Percentiles rank a stretch among this genome's conserved stretches.
Conservation (phyloP, 2,888 invertebrate genomes). For the Rhyacophila evoluta region DNA sequence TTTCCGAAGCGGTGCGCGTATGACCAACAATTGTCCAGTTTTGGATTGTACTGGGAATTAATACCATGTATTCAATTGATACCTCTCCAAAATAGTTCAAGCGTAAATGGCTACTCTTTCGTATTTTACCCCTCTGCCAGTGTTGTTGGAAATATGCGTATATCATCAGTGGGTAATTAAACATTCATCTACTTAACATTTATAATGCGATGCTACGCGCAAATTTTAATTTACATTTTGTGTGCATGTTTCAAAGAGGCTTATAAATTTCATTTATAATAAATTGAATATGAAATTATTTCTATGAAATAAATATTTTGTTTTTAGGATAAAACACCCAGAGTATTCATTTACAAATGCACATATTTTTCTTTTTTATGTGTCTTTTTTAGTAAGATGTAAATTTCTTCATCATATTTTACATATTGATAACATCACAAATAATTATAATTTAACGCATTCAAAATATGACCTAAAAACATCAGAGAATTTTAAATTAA, state of each 20-base stretch:
- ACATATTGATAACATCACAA: too few relatives aligned
- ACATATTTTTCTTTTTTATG: too few relatives aligned
- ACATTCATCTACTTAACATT: background rate
- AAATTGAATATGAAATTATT: too few relatives aligned
- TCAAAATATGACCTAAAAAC: too few relatives aligned
- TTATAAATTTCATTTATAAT: background rate
- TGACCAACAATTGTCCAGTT: slow-evolving; percentile 16
- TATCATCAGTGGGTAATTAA: background rate
- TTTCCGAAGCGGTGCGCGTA: background rate
- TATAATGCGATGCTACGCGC: background rate
- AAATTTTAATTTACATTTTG: background rate
- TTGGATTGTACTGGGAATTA: background rate
- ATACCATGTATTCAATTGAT: slow-evolving; percentile 5
- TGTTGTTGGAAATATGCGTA: background rate
- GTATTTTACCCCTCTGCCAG: background rate
- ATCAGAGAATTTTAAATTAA: too few relatives aligned
- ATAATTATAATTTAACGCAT: too few relatives aligned
- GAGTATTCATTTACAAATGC: too few relatives aligned
- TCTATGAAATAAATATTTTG: too few relatives aligned
- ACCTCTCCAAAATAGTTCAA: slow-evolving; percentile 13
- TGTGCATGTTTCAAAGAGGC: background rate
- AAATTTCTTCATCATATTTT: too few relatives aligned
- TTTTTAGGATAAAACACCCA: too few relatives aligned
- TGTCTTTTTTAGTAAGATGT: too few relatives aligned
- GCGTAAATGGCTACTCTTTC: background rate